Base-by-base conservation (phyloP, 2,797 vertebrate genomes). In the Hipposideros larvatus region DNA sequence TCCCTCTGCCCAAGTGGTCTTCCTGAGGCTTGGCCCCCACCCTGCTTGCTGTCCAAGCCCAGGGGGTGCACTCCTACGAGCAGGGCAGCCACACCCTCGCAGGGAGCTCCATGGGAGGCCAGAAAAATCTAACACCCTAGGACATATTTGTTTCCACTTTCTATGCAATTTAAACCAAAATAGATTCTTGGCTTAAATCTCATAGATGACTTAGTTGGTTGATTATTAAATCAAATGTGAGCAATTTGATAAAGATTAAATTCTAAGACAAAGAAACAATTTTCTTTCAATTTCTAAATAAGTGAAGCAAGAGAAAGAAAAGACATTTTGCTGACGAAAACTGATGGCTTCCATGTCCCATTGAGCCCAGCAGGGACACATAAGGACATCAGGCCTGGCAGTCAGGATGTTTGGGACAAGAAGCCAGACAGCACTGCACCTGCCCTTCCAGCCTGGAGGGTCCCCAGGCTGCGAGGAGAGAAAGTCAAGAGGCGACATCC, bases 11-110 rank as follows among this genome's bases (percentile, higher is more conserved):
- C 13, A 9, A 0, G 15, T 0, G 11, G 68, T 7, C 34, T 46
- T 55, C 71, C 55, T 10, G 57, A 21, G 28, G 6, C 2, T 0
- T 22, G 4, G 0, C 24, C 41, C 41, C 1, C 0, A 5, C 11
- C 7, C 11, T 14, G 19, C 19, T 24, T 8, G 26, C 9, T 37
- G 61, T 13, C 9, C 2, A 5, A 31, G 5, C 21, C 4, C 1
- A 0, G 57, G 6, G 83, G 6, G 11, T 31, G 8, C 9, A 22
- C 9, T 11, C 4, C 1, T 5, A 11, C 2, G 0, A 9, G 1
- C 18, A 14, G 22, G 77, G 18, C 0, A 9, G 73, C 46, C 0
- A 1, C 5, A 1, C 26, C 22, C 61, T 15, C 0, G 1, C 6
- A 24, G 13, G 10, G 48, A 43, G 26, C 66, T 5, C 24, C 9